Evolutionary conservation across 1,140 invertebrate species (phyloP).

Genomic region (Periplaneta americana): DNA sequence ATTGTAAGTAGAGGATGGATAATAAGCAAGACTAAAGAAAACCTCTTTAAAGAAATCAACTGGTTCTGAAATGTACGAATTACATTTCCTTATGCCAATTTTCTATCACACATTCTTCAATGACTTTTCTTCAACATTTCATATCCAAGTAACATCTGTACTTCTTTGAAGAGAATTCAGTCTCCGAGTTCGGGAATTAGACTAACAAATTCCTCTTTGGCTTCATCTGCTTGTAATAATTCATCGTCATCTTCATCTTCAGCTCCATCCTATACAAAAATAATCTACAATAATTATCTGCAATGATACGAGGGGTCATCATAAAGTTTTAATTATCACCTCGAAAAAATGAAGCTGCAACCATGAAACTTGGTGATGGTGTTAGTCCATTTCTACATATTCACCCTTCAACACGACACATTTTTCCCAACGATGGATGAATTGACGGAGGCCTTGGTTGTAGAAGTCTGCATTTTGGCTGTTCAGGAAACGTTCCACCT

Average conservation of each 20-base stretch:
- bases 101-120: not conserved
- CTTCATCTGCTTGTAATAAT: constrained; percentile 26
- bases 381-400: no score
- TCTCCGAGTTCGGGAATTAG: constrained; percentile 2
- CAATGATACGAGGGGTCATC: no score
- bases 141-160: not conserved
- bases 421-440: no score
- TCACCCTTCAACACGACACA: no score
- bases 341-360: no score
- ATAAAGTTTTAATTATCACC: no score
- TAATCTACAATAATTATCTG: not conserved
- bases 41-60: not conserved
- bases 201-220: constrained; percentile 20
- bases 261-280: constrained; percentile 35
- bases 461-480: no score
- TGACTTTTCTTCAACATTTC: not conserved
- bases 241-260: constrained; percentile 41
- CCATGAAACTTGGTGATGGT: no score
- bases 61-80: not conserved
- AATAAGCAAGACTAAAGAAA: not conserved
- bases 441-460: no score
- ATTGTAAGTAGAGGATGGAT: not conserved
- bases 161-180: not conserved
- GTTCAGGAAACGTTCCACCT: no score
- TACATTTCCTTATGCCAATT: no score